These are phyloP conservation scores for Rhodophaea formosa DNA, from an alignment of 2,888 invertebrate genomes.

Conservation along the genomic window DNA sequence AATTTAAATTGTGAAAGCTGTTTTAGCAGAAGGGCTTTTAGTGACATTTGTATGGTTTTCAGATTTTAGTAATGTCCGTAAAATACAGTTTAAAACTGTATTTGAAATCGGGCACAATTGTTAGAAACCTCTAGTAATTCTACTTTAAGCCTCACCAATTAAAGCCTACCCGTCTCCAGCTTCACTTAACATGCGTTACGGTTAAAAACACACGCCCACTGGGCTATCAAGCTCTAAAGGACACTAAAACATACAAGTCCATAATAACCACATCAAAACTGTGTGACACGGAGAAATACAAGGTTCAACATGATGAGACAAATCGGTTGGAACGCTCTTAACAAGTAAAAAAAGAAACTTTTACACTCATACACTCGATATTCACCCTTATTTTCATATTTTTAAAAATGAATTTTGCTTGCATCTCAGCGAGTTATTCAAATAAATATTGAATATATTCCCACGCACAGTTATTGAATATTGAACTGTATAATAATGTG, in stretches of 20 bases:
- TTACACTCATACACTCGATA: neutral
- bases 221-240: neutral
- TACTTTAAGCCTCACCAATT: too few relatives aligned
- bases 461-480: neutral
- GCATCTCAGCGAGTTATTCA: neutral
- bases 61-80: too few relatives aligned
- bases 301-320: conserved; percentile 23
- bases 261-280: conserved; percentile 23
- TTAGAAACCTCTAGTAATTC: too few relatives aligned
- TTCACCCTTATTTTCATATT: neutral
- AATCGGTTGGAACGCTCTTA: conserved; percentile 21
- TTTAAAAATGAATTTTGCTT: neutral
- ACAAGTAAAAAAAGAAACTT: conserved; percentile 15
- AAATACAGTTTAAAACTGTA: too few relatives aligned
- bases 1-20: too few relatives aligned
- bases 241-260: conserved; percentile 4
- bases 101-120: too few relatives aligned
- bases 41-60: too few relatives aligned
- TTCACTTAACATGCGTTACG: too few relatives aligned
- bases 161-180: too few relatives aligned
- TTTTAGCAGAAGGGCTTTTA: too few relatives aligned
- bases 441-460: conserved; percentile 17
- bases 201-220: too few relatives aligned
- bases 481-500: conserved; percentile 1
- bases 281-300: conserved; percentile 24